phyloP scores from a whole-genome alignment of 2,797 vertebrate genomes.

The Peromyscus aztecus region DNA sequence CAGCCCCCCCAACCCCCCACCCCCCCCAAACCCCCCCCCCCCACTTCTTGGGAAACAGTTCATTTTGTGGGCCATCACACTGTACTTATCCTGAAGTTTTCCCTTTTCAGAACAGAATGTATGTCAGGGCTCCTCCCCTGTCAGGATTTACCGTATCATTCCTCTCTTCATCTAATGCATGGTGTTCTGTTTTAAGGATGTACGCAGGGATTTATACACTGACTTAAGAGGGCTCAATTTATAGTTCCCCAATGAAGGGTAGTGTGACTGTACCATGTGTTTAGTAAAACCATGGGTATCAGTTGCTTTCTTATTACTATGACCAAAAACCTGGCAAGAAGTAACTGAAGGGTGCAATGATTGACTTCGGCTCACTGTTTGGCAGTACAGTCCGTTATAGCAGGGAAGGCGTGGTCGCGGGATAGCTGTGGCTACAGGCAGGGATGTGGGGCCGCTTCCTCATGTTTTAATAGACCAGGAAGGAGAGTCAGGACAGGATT shows the following conservation, averaged over 20 bases:
- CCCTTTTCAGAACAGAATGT: background rate
- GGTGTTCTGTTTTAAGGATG: background rate
- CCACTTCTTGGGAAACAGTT: background rate
- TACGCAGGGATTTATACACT: background rate
- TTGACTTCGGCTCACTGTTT: background rate
- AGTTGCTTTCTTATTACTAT: background rate
- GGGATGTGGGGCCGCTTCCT: background rate
- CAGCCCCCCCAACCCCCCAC: too few species aligned
- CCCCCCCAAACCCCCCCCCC: too few species aligned
- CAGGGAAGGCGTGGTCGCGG: background rate
- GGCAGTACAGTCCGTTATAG: background rate
- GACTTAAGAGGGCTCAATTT: background rate
- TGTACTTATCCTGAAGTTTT: conserved; percentile 29
- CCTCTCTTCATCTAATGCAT: background rate
- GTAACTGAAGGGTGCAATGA: background rate
- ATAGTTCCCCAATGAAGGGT: background rate
- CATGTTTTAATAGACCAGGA: background rate
- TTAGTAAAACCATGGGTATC: background rate
- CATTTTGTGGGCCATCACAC: background rate
- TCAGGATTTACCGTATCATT: background rate
- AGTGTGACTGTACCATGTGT: too few species aligned
- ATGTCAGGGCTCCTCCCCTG: background rate
- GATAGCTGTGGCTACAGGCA: background rate
- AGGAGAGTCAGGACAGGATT: background rate
- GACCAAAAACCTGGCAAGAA: background rate